Evolutionary conservation across 35 echinoderm and acorn worm genomes (phyloP), one percentile per base, ranked within the genome.

Genomic region (Ptychodera flava): DNA sequence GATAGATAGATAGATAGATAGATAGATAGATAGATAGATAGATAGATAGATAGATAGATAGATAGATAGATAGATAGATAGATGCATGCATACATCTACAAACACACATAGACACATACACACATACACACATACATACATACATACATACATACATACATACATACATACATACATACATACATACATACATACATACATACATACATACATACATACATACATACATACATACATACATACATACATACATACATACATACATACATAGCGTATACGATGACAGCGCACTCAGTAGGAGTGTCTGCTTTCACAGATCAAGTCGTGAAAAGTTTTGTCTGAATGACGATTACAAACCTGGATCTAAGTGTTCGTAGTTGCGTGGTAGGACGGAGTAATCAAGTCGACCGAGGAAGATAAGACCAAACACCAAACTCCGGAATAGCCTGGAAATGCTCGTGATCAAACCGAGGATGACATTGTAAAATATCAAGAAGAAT

Each of bases 211-310:
- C 45, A 64, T 64, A 64, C 45, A 64, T 64, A 64, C 45, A 64
- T 64, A 64, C 45, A 64, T 64, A 64, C 45, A 64, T 64, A 64
- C 45, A 64, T 64, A 64, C 45, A 64, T 64, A 64, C 45, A 64
- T 64, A 64, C 45, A 64, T 64, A 64, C 45, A 64, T 64, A 64
- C 45, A 64, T 64, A 64, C 45, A 64, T 64, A 64, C 45, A 64
- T 64, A 64, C 45, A 64, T 64, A 64, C 45, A 64, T 64, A 64
- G n/a, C n/a, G n/a, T n/a, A n/a, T n/a, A n/a, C n/a, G n/a, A n/a
- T n/a, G n/a, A n/a, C n/a, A n/a, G n/a, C n/a, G n/a, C n/a, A n/a
- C n/a, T n/a, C n/a, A n/a, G n/a, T n/a, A n/a, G n/a, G n/a, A n/a
- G n/a, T n/a, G n/a, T n/a, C n/a, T n/a, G n/a, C n/a, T n/a, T n/a